Conservation (phyloP, 2,797 vertebrate genomes). For the Parotocinclus haroldoi region DNA sequence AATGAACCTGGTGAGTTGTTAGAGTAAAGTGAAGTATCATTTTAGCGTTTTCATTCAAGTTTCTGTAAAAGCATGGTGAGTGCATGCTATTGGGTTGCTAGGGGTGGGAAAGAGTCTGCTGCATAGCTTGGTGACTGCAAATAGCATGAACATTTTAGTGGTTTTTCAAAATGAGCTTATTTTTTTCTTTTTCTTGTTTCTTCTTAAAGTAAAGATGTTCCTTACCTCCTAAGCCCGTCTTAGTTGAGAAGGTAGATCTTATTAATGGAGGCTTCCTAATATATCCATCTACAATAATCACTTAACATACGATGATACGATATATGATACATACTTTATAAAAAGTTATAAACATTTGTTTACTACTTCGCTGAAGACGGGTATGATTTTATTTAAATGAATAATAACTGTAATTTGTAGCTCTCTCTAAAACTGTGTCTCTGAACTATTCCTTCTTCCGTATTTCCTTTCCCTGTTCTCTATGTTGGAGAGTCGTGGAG, state of each 20-base stretch:
- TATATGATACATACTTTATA: no score
- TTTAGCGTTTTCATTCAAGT: conserved; percentile 35
- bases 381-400: no score
- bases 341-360: no score
- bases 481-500: no score
- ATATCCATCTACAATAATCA: no score
- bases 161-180: conserved; percentile 55
- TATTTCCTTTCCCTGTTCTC: no score
- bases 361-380: no score
- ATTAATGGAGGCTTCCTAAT: no score
- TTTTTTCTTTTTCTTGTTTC: conserved; percentile 36
- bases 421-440: no score
- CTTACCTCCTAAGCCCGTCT: conserved; percentile 32
- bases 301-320: no score
- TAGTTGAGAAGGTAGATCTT: conserved; percentile 18
- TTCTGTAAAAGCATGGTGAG: conserved; percentile 47
- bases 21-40: conserved; percentile 32
- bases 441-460: no score
- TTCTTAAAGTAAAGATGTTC: conserved; percentile 39
- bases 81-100: conserved; percentile 21
- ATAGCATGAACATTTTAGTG: conserved; percentile 59
- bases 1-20: neutral
- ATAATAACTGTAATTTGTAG: no score
- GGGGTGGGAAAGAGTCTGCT: conserved; percentile 32
- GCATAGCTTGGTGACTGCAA: conserved; percentile 51